Percentiles rank a stretch among this genome's conserved stretches.
These are phyloP conservation scores for Hirtodrosophila cameraria DNA, from an alignment of 2,888 invertebrate genomes.

Conservation along the genomic window DNA sequence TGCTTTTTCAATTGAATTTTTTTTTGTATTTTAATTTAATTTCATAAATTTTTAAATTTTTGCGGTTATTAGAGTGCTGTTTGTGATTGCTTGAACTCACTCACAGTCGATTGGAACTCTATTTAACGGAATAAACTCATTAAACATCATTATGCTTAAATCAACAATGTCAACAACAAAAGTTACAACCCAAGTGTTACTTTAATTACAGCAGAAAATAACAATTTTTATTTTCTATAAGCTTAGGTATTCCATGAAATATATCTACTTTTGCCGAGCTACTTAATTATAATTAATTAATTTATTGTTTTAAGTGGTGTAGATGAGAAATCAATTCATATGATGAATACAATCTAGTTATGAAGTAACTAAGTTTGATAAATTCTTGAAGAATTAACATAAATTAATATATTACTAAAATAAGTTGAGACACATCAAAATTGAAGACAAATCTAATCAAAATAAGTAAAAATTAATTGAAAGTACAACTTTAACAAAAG, in stretches of 20 bases:
- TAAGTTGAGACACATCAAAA: no score
- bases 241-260: not conserved
- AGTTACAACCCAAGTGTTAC: no score
- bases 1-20: slow-evolving; percentile 12
- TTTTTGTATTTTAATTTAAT: slow-evolving; percentile 2
- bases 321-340: no score
- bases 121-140: slow-evolving; percentile 4
- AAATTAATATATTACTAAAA: no score
- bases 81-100: slow-evolving; percentile 17
- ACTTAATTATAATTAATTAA: slow-evolving; percentile 14
- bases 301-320: not conserved
- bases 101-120: slow-evolving; percentile 10
- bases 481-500: not conserved
- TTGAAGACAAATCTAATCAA: not conserved
- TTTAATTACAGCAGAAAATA: no score
- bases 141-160: slow-evolving; percentile 3
- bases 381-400: no score
- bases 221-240: no score
- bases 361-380: no score
- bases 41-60: slow-evolving; percentile 2
- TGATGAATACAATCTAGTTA: no score
- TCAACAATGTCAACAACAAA: slow-evolving; percentile 3
- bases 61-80: slow-evolving; percentile 7
- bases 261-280: no score
- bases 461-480: not conserved